phyloP scores from a whole-genome alignment of 2,113 vertebrate species.

The Colinus virginianus region DNA sequence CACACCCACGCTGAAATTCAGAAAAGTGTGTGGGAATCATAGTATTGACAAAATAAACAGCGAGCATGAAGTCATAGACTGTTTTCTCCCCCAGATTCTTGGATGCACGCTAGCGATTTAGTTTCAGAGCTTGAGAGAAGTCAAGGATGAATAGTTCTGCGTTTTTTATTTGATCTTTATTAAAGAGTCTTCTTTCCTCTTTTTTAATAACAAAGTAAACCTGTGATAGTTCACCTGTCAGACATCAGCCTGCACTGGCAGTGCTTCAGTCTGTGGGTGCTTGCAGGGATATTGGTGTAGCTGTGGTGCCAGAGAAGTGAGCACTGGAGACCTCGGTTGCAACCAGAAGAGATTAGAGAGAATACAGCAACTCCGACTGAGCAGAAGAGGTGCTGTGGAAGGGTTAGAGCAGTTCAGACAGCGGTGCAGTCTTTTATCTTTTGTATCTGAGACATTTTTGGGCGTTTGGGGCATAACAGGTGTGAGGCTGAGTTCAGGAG shows the following conservation, averaged over 20 bases:
- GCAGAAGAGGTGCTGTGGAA: background rate
- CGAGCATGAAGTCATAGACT: background rate
- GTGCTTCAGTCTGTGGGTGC: background rate
- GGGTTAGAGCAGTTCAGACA: background rate
- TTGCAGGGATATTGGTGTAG: background rate
- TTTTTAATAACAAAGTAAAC: background rate
- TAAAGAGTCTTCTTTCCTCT: background rate
- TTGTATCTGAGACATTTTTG: background rate
- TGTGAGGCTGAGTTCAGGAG: background rate
- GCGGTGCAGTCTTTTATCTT: background rate
- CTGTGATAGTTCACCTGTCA: background rate
- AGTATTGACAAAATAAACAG: slow-evolving; percentile 45
- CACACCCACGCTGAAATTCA: slow-evolving; percentile 11
- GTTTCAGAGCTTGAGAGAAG: background rate
- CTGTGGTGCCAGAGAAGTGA: background rate
- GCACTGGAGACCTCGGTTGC: background rate
- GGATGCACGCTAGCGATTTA: background rate
- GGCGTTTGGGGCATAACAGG: background rate
- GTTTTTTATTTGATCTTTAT: background rate
- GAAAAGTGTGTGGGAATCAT: slow-evolving; percentile 22
- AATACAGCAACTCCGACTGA: background rate
- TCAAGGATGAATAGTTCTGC: background rate
- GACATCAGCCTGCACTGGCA: background rate
- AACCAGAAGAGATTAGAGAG: background rate
- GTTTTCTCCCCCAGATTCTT: slow-evolving; percentile 1